Evolutionary conservation across 2,888 invertebrate species (phyloP), one percentile per base, ranked within the genome.

Genomic region (Erebia aethiops): DNA sequence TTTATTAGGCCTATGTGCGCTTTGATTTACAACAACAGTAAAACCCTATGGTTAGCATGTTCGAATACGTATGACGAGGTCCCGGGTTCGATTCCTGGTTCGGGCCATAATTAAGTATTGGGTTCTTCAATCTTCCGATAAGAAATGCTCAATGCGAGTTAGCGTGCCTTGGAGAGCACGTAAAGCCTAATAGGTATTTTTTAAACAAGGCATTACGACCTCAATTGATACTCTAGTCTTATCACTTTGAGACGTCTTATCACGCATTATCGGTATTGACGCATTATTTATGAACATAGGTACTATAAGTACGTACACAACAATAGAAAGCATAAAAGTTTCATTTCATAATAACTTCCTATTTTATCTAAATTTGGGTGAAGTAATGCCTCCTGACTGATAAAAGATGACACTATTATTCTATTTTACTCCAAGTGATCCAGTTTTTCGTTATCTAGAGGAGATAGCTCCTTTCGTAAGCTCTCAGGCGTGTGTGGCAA

Each of bases 371-470:
- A 76, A 71, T 75, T 72, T 72, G 54, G 69, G 74, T 75, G 66
- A 75, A 76, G 70, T 70, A 74, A 71, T 71, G 73, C 71, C 76
- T 74, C 76, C 74, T 67, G 62, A 70, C 73, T 71, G 74, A 76
- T 76, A 77, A 74, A 66, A 69, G 72, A 74, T 75, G 76, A 76
- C 75, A 74, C 74, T 72, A 69, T 76, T 76, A 74, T 64, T 60
- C 71, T 72, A 69, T 72, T 73, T 62, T 14, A 49, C 62, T 62
- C 13, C 73, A 71, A 76, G 78, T 79, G 82, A 85, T 79, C 83
- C 84, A 80, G 82, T 82, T 85, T 85, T 74, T 73, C 74, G 80
- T 86, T 87, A 88, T 87, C 87, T 84, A 79, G 79, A 76, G 74
- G 56, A 80, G 76, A 77, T 77, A 76, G 76, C 72, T 73, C 74